phyloP scores from a whole-genome alignment of 2,797 vertebrate species.

The Sebastes matsubarae region DNA sequence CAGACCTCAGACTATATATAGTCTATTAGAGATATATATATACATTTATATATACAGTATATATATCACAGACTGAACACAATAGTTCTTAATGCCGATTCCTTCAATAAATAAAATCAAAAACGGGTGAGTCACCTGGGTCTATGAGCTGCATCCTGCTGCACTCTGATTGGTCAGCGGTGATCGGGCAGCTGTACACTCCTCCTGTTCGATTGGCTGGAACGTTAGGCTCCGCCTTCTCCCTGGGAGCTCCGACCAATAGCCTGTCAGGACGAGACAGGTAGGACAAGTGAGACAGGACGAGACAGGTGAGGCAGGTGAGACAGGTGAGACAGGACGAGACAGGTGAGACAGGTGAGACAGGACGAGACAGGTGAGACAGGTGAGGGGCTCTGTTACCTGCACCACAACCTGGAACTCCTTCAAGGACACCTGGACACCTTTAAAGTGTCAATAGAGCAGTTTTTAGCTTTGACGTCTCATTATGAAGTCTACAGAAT shows the following conservation, averaged over 20 bases:
- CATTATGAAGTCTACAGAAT: too few relatives aligned
- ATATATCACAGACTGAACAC: too few relatives aligned
- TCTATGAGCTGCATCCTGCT: constrained; percentile 82
- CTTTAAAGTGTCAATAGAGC: neutral
- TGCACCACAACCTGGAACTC: neutral
- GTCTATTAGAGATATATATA: too few relatives aligned
- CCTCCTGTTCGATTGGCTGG: constrained; percentile 87
- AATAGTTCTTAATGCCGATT: too few relatives aligned
- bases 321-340: too few relatives aligned
- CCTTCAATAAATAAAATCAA: too few relatives aligned
- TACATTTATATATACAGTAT: too few relatives aligned
- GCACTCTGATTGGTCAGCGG: constrained; percentile 80
- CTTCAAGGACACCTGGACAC: neutral
- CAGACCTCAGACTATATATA: too few relatives aligned
- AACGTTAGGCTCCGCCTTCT: constrained; percentile 71
- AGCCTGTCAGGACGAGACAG: constrained; percentile 73
- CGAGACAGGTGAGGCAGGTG: neutral
- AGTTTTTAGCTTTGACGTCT: neutral
- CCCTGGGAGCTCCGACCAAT: constrained; percentile 90
- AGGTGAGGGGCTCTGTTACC: neutral
- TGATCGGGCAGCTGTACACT: constrained; percentile 90
- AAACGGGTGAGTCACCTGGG: constrained; percentile 74
- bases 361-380: too few relatives aligned
- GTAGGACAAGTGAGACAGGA: too few relatives aligned
- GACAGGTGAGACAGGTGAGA: too few relatives aligned